Percentiles rank a stretch among this genome's conserved stretches.
These are phyloP conservation scores for Micropterix aruncella DNA, from an alignment of 2,888 invertebrate genomes.

Conservation along the genomic window DNA sequence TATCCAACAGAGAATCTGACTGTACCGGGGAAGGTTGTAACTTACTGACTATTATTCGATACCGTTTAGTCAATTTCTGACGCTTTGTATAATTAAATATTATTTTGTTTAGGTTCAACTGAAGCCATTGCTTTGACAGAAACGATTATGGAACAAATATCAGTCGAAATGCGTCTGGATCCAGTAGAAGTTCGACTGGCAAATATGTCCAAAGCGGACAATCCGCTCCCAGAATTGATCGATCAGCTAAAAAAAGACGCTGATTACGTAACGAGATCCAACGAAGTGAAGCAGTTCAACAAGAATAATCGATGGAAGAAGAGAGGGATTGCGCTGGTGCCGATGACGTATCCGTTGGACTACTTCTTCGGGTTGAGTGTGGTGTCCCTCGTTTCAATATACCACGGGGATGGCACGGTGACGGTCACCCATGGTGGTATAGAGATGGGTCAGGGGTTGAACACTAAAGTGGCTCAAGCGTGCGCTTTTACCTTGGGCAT, in stretches of 20 bases:
- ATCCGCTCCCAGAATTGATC: constrained; percentile 33
- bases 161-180: constrained; percentile 37
- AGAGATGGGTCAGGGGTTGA: constrained; percentile 71
- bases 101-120: constrained; percentile 30
- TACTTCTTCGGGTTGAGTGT: constrained; percentile 42
- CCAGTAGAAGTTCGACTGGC: constrained; percentile 37
- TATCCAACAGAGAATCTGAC: no score
- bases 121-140: constrained; percentile 50
- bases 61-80: no score
- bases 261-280: constrained; percentile 32
- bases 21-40: no score
- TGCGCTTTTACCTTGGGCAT: constrained; percentile 60
- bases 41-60: no score
- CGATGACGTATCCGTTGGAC: constrained; percentile 48
- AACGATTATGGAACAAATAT: constrained; percentile 52
- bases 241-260: constrained; percentile 35
- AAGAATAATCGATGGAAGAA: constrained; percentile 63
- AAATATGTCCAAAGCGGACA: constrained; percentile 35
- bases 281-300: constrained; percentile 38
- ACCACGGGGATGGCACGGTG: constrained; percentile 53
- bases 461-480: constrained; percentile 67
- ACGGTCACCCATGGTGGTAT: constrained; percentile 49
- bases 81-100: no score
- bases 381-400: constrained; percentile 48
- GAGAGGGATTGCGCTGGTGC: constrained; percentile 47